These are phyloP conservation scores for Poeciliopsis paucimaculata DNA, from an alignment of 2,797 vertebrate genomes.

Conservation along the genomic window DNA sequence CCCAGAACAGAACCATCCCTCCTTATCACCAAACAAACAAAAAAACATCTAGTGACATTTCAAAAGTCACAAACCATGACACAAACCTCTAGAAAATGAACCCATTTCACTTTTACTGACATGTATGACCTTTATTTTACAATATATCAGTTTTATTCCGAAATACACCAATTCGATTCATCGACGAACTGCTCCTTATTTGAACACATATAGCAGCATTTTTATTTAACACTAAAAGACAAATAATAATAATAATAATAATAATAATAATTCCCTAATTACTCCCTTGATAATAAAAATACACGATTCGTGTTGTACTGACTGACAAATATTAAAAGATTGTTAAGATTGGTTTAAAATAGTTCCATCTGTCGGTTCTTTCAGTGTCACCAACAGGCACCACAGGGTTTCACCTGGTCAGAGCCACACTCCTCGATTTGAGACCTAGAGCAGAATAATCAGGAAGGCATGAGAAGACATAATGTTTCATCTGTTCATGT, in stretches of 20 bases:
- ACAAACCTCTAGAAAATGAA: background rate
- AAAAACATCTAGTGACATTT: background rate
- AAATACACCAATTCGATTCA: background rate
- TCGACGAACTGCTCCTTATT: background rate
- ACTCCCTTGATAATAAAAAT: constrained; percentile 4
- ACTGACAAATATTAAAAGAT: constrained; percentile 6
- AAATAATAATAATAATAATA: background rate
- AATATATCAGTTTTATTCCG: constrained; percentile 25
- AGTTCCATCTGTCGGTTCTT: background rate
- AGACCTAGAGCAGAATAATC: constrained; percentile 47
- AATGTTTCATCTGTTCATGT: accelerated
- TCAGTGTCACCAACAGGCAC: constrained; percentile 64
- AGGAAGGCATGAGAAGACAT: background rate
- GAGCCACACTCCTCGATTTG: constrained; percentile 55
- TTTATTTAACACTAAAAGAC: background rate
- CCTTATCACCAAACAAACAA: background rate
- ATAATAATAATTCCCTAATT: background rate
- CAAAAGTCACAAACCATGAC: background rate
- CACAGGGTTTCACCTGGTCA: constrained; percentile 42
- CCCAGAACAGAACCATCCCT: background rate
- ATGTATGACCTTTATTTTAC: background rate
- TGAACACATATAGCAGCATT: constrained; percentile 1
- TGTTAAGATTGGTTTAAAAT: background rate
- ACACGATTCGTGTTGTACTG: constrained; percentile 6
- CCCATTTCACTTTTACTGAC: background rate